Base-by-base conservation (phyloP, 2,888 invertebrate species). In the Tachystola acroxantha region DNA sequence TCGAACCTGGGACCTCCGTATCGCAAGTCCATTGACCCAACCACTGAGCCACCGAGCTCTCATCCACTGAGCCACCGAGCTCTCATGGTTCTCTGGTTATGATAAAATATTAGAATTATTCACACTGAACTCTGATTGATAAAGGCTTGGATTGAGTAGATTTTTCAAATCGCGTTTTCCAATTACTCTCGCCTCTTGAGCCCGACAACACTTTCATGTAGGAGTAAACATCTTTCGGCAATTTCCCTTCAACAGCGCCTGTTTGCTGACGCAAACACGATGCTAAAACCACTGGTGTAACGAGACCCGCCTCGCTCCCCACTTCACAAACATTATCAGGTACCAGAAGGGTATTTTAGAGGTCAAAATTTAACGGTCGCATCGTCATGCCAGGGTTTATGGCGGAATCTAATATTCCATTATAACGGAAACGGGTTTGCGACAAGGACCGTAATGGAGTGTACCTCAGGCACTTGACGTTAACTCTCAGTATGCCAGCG, bases 401-500 rank as follows among this genome's bases (percentile, higher is more conserved):
- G 65, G 65, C 55, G 47, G 62, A 71, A 76, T 81, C 70, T 78
- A 79, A 81, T 78, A 79, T 79, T 80, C 76, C 67, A 79, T 78
- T 78, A 74, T 69, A 64, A 69, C 55, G 55, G 55, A 62, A 71
- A 71, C 63, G 55, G 60, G 67, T 59, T 57, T 58, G 54, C 55
- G 63, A 66, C 66, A 70, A 71, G 67, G 48, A 52, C 65, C 47
- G 49, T 75, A 69, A 75, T 72, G 53, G 62, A 72, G 69, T 68
- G 57, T 64, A 64, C 63, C 58, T 68, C 45, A 51, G 52, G 53
- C 52, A 48, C 57, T 57, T 44, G 44, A 51, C 43, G 50, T 51
- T 50, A 55, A 48, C 40, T 45, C 55, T 47, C 52, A 52, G 53
- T 45, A 32, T 36, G 40, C 37, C 37, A 34, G 19, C 34, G 31